Conservation (phyloP, 1,140 invertebrate genomes). For the Nasonia giraulti region DNA sequence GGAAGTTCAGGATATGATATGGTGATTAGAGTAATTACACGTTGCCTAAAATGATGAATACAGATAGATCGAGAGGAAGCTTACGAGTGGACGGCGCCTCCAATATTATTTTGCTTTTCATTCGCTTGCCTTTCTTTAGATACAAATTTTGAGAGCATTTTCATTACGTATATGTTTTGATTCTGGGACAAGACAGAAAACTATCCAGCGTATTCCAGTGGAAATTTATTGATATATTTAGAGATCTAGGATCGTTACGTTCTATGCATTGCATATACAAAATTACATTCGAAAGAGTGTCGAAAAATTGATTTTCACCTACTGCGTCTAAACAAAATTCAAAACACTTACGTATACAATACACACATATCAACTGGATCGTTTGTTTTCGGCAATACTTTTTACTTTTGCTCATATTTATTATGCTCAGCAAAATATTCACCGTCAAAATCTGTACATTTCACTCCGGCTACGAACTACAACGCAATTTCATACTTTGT, state of each 20-base stretch:
- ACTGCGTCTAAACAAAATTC: conserved; percentile 11
- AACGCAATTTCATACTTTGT: conserved; percentile 53
- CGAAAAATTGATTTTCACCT: conserved; percentile 9
- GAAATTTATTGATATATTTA: background rate
- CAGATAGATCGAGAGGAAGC: conserved; percentile 60
- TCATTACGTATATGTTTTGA: background rate
- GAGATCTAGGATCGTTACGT: background rate
- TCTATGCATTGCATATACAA: conserved; percentile 2
- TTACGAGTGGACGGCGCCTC: conserved; percentile 67
- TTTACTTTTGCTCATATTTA: background rate
- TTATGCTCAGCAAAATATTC: conserved; percentile 27
- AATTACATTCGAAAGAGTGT: conserved; percentile 27
- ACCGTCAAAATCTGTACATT: conserved; percentile 60
- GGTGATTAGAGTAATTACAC: background rate
- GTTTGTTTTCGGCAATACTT: background rate
- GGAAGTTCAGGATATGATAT: conserved; percentile 21
- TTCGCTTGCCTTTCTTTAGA: conserved; percentile 50
- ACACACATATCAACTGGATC: background rate
- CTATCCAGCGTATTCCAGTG: background rate
- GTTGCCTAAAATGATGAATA: conserved; percentile 5
- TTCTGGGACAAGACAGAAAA: conserved; percentile 1
- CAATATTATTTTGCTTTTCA: conserved; percentile 49
- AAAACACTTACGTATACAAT: conserved; percentile 36
- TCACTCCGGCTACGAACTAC: conserved; percentile 53
- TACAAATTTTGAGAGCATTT: conserved; percentile 37